Evolutionary conservation across 2,888 invertebrate species (phyloP).

Genomic region (Acanthosepion esculentum): DNA sequence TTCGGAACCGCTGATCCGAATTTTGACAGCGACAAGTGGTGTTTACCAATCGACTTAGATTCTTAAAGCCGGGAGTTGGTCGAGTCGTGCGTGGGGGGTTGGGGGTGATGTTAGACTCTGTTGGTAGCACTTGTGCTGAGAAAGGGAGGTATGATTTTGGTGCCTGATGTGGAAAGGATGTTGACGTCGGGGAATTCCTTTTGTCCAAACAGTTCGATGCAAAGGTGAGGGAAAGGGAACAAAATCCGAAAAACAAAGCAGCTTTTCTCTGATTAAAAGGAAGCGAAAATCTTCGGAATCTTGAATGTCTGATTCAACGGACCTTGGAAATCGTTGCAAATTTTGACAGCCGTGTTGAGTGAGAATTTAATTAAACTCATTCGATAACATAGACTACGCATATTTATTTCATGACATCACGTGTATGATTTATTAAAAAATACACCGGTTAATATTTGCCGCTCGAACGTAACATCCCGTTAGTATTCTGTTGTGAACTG

Average conservation of each 20-base stretch:
- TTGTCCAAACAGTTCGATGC: background rate
- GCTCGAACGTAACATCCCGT: too few relatives aligned
- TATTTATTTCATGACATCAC: background rate
- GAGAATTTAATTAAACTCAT: background rate
- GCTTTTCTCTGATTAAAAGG: background rate
- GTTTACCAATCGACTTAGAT: background rate
- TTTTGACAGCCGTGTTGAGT: background rate
- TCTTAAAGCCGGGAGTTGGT: background rate
- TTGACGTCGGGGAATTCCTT: background rate
- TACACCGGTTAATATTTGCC: too few relatives aligned
- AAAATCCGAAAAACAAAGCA: background rate
- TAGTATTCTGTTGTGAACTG: too few relatives aligned
- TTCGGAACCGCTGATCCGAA: background rate
- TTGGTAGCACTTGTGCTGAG: background rate
- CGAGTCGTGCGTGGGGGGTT: background rate
- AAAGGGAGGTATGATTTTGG: background rate
- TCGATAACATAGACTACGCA: background rate
- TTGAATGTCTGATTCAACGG: background rate
- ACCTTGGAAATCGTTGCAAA: background rate
- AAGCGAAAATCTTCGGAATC: background rate
- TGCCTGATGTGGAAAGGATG: background rate
- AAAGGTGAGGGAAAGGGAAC: background rate
- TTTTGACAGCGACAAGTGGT: conserved; percentile 33
- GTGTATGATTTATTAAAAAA: background rate
- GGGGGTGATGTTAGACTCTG: background rate